Base-by-base conservation (phyloP, 2,113 vertebrate genomes). In the Mobula birostris region DNA sequence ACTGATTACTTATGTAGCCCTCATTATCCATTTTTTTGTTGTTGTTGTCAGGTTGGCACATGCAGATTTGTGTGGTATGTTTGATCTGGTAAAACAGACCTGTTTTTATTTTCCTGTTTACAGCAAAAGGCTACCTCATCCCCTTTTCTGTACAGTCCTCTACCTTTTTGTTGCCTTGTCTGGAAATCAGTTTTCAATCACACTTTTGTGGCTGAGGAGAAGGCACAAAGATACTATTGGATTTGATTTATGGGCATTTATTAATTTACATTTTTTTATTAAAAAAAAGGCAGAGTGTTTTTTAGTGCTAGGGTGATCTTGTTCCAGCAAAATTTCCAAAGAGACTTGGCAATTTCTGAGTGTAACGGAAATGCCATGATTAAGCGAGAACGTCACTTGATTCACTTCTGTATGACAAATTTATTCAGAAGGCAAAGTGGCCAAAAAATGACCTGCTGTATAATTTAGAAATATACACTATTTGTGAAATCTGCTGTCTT, bases 41-140 rank as follows among this genome's bases (percentile, higher is more conserved):
- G 83, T 94, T 48, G 66, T 72, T 76, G 48, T 95, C 94, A 96
- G 97, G 96, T 97, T 97, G 96, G 96, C 96, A 96, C 96, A 96
- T 94, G 95, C 95, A 95, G 97, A 94, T 11, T 40, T 83, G 4
- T 94, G 56, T 40, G 58, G 94, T 83, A 83, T 63, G 88, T 92
- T 76, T 90, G 29, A 93, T 27, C 79, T 68, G 87, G 87, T 94
- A 93, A 94, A 78, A 93, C 88, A 68, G 95, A 94, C 96, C 94
- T 83, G 93, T 94, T 94, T 95, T 95, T 94, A 91, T n/a, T 94
- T 95, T 96, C 98, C 97, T 97, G 98, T 99, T 99, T 99, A 99
- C 98, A 99, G 98, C 98, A 98, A 98, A 98, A 97, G 95, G 97
- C 99, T 99, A 99, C 99, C 99, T 99, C 98, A 98, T 98, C 95